Evolutionary conservation across 1,140 invertebrate species (phyloP).

Genomic region (Elymnias hypermnestra): DNA sequence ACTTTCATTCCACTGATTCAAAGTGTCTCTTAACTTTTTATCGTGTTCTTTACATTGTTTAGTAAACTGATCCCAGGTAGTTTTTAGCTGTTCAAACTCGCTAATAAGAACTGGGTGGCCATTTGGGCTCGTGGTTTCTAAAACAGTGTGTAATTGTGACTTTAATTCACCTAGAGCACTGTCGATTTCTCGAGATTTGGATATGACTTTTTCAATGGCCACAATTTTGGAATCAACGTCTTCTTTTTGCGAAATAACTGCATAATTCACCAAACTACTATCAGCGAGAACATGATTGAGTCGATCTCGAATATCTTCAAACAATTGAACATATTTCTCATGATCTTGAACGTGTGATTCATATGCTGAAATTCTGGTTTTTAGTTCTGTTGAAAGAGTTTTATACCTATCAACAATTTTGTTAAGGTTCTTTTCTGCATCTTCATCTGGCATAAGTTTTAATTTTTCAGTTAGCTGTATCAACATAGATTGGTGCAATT

Average conservation of each 20-base stretch:
- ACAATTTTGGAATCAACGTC: slow-evolving; percentile 84
- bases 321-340: slow-evolving; percentile 86
- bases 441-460: slow-evolving; percentile 83
- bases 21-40: slow-evolving; percentile 82
- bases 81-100: slow-evolving; percentile 85
- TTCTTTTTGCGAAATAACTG: slow-evolving; percentile 83
- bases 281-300: slow-evolving; percentile 83
- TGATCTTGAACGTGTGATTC: slow-evolving; percentile 88
- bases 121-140: slow-evolving; percentile 85
- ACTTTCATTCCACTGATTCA: slow-evolving; percentile 87
- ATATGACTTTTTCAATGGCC: slow-evolving; percentile 85
- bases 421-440: slow-evolving; percentile 82
- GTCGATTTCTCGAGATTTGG: slow-evolving; percentile 85
- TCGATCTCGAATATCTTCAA: slow-evolving; percentile 86
- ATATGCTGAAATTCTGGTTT: slow-evolving; percentile 80
- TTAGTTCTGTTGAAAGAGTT: slow-evolving; percentile 80
- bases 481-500: slow-evolving; percentile 86
- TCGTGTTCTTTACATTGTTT: slow-evolving; percentile 81
- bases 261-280: slow-evolving; percentile 80
- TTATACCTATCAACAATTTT: slow-evolving; percentile 84
- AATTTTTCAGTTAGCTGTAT: slow-evolving; percentile 87
- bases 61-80: slow-evolving; percentile 87
- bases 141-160: slow-evolving; percentile 82
- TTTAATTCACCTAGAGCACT: slow-evolving; percentile 83
- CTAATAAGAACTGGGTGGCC: slow-evolving; percentile 86